These are phyloP conservation scores for Chelon labrosus DNA, from an alignment of 2,797 vertebrate genomes.

Conservation along the genomic window DNA sequence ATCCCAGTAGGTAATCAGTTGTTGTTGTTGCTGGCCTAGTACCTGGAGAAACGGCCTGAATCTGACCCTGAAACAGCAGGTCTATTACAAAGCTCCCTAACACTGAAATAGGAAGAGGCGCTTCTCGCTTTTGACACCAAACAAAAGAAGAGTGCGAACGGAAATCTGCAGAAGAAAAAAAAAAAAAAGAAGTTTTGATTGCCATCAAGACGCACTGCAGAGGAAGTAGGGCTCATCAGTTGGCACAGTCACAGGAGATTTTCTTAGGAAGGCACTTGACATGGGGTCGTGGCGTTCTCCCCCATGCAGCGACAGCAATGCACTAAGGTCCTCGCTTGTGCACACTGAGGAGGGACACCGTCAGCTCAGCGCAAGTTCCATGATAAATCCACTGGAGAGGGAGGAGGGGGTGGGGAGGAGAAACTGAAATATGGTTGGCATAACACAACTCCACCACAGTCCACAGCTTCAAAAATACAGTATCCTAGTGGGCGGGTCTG, in stretches of 20 bases:
- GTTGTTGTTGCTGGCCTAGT: conserved; percentile 69
- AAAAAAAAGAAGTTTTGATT: conserved; percentile 85
- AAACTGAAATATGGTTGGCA: not conserved
- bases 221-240: conserved; percentile 89
- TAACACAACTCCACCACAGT: conserved; percentile 52
- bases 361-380: conserved; percentile 74
- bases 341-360: conserved; percentile 69
- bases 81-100: conserved; percentile 76
- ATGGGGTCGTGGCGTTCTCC: conserved; percentile 78
- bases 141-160: conserved; percentile 44
- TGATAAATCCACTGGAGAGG: conserved; percentile 58
- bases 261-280: conserved; percentile 94
- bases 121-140: conserved; percentile 55
- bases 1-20: conserved; percentile 51
- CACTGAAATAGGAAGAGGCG: conserved; percentile 80
- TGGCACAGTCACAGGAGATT: conserved; percentile 94
- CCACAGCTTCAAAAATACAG: conserved; percentile 61
- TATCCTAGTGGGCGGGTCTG: conserved; percentile 34
- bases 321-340: conserved; percentile 85
- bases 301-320: conserved; percentile 81
- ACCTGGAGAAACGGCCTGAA: conserved; percentile 80
- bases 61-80: conserved; percentile 79
- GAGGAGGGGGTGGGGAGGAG: not conserved
- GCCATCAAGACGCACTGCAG: conserved; percentile 89
- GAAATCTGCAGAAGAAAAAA: conserved; percentile 52